Base-by-base conservation (phyloP, 2,113 vertebrate species). In the Corapipo altera region DNA sequence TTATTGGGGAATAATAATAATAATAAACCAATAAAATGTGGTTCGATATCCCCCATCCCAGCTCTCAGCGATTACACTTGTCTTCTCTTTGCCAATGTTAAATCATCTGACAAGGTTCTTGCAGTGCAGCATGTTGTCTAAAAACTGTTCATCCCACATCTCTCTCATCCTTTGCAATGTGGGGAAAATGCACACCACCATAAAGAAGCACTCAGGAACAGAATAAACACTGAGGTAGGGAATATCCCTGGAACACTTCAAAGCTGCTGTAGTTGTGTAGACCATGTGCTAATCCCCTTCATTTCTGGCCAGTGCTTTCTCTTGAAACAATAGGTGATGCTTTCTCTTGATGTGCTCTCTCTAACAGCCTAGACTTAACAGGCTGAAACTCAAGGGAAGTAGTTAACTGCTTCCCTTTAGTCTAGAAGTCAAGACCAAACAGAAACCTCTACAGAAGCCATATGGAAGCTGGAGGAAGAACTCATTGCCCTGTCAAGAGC, bases 121-220 rank as follows among this genome's bases (percentile, higher is more conserved):
- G 22, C 58, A 46, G 1, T 22, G 20, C 10, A 41, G 12, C 9
- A 3, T 6, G 23, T 52, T 70, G 48, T 67, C 51, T 91, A 87
- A 89, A 87, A 84, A 43, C 30, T 37, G 33, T 64, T 54, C 51
- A 23, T 49, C 28, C 28, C 28, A 4, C 30, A 61, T 88, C 43
- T 81, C 24, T 55, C 43, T 72, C 0, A 0, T 35, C 52, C 75
- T 51, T 39, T 76, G 64, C 59, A n/a, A 9, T 4, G 2, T 5
- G 24, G 35, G 64, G 18, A 89, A 59, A 37, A 33, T 2, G 1
- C 54, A 44, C 32, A 7, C 6, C 21, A 10, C 37, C 3, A 4
- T 37, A 61, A 73, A 54, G 46, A 77, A 84, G 12, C 18, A 41
- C 55, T 62, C 7, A 23, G 66, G 18, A 75, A 18, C 8, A 59